Conservation (phyloP, 2,797 vertebrate species). For the Ibycter americanus region DNA sequence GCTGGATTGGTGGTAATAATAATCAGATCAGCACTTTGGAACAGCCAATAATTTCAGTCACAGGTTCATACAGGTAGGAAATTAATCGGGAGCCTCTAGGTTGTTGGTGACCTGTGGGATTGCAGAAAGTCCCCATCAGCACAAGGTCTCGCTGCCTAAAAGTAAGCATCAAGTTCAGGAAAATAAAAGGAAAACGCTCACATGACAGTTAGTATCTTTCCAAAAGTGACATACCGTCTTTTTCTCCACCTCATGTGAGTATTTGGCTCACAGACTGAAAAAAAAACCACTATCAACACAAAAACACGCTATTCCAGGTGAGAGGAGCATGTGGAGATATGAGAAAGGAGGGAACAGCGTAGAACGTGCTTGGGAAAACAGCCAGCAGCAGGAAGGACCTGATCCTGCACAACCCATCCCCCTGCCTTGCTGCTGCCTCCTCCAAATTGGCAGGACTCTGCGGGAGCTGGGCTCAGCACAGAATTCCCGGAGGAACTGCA, state of each 20-base stretch:
- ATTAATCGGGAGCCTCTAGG: background rate
- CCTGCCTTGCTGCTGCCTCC: background rate
- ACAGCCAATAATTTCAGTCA: background rate
- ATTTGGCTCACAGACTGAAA: background rate
- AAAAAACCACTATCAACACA: fast-evolving
- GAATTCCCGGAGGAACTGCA: background rate
- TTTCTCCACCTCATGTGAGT: background rate
- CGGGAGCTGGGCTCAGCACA: background rate
- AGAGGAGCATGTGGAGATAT: background rate
- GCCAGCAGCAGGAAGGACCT: background rate
- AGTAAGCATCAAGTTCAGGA: background rate
- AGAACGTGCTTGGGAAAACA: background rate
- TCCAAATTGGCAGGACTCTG: background rate
- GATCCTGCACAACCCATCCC: background rate
- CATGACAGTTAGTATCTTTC: background rate
- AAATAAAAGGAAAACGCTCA: background rate
- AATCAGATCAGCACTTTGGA: background rate
- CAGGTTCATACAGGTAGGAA: background rate
- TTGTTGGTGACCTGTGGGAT: background rate
- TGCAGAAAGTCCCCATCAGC: background rate
- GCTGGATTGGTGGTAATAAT: background rate
- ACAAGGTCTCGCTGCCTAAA: background rate
- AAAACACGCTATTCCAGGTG: fast-evolving
- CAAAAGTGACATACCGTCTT: fast-evolving
- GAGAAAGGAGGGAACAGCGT: background rate